Base-by-base conservation (phyloP, 2,888 invertebrate species). In the Quadroppia sp. region DNA sequence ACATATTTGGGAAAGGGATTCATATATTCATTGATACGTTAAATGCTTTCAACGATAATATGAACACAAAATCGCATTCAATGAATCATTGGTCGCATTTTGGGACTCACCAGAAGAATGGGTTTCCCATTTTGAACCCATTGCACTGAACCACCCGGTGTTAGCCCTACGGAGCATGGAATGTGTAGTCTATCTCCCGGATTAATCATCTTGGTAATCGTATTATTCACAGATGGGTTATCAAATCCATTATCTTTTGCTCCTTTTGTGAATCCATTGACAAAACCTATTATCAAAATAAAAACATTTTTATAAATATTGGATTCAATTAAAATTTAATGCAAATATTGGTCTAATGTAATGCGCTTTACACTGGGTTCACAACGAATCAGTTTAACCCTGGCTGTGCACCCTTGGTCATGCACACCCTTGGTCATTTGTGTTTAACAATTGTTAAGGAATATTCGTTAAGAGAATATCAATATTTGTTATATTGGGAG, bases 121-220 rank as follows among this genome's bases (percentile, higher is more conserved):
- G 78, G 77, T 25, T 76, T 72, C 2, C 77, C 77, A 61, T 79
- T 75, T 50, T 76, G 76, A 23, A 78, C 64, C 78, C 78, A 79
- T 69, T 78, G 78, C 23, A 79, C 75, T 30, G 78, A 78, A 25
- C 78, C 77, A 4, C 78, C 78, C 11, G 77, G 77, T 6, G 75
- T 77, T 20, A 76, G 75, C 7, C 61, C 61, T 36, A 79, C 72
- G 2, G 77, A 77, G 71, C 79, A 79, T 1, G 79, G 78, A 25
- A 79, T 77, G 71, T 76, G 74, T 53, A 79, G 71, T 28, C 74
- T 61, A 32, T 76, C 78, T 2, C 79, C 79, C 20, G 73, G 70
- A 59, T 73, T 73, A 56, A 73, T 70, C 69, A 61, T 69, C n/a
- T 56, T 45, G 23, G 72, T 64, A 64, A 72, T 48, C 48, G 64